phyloP scores from a whole-genome alignment of 2,888 invertebrate species.

The Papilio gigon region DNA sequence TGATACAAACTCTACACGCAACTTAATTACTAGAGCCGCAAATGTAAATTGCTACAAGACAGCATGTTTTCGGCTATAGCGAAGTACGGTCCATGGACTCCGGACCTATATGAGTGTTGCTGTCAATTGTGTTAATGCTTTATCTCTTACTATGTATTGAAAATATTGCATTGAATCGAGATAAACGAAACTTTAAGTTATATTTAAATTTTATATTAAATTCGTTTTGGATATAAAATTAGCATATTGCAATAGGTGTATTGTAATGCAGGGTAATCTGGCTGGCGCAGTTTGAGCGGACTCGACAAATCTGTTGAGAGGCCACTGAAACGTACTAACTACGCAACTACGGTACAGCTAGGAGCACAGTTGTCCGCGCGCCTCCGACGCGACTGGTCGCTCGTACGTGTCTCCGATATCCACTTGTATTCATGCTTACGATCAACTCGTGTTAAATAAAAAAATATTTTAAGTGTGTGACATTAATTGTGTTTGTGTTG shows the following conservation, averaged over 20 bases:
- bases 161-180: no score
- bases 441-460: neutral
- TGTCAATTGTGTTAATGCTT: no score
- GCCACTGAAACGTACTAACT: conserved; percentile 38
- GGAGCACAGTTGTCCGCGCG: conserved; percentile 34
- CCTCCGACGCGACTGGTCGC: conserved; percentile 17
- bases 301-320: conserved; percentile 41
- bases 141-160: no score
- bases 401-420: conserved; percentile 14
- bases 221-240: neutral
- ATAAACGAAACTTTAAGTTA: neutral
- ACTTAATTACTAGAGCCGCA: no score
- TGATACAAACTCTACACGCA: no score
- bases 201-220: neutral
- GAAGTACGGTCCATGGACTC: no score
- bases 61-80: no score
- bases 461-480: neutral
- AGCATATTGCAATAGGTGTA: conserved; percentile 3
- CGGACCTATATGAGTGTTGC: no score
- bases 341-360: conserved; percentile 4
- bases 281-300: conserved; percentile 40
- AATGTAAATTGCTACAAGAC: no score
- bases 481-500: neutral
- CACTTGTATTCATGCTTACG: conserved; percentile 4
- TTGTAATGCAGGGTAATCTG: conserved; percentile 37